A percentile compares a stretch with the other conserved stretches of the same genome.
These are phyloP conservation scores for Uloborus diversus DNA, from an alignment of 1,140 invertebrate genomes.

Conservation along the genomic window DNA sequence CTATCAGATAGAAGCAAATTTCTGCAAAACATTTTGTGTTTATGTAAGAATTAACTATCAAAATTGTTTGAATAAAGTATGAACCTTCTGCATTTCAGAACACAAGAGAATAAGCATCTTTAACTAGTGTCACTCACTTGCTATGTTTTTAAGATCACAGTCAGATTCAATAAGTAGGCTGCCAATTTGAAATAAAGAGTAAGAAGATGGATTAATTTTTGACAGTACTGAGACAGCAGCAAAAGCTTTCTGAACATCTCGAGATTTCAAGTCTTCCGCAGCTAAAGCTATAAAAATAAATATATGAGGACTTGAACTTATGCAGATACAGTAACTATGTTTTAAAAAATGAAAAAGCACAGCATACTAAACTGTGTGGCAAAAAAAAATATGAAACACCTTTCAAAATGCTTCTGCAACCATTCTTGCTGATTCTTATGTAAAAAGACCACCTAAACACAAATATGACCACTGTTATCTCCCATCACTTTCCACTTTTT, in stretches of 20 bases:
- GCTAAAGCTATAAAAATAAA: conserved; percentile 19
- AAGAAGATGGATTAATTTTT: conserved; percentile 39
- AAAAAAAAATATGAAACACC: neutral
- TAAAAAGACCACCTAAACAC: no score
- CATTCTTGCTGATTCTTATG: no score
- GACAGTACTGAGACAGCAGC: conserved; percentile 40
- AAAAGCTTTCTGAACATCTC: conserved; percentile 39
- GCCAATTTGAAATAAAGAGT: conserved; percentile 33
- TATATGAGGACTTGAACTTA: neutral
- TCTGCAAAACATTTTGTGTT: no score
- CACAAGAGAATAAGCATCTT: no score
- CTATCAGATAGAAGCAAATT: no score
- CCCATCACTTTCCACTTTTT: no score
- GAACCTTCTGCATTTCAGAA: no score
- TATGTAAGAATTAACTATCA: no score
- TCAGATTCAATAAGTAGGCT: conserved; percentile 23
- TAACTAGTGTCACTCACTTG: conserved; percentile 13
- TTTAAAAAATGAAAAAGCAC: neutral
- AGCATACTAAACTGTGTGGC: neutral
- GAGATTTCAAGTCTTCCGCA: conserved; percentile 42
- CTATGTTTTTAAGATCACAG: conserved; percentile 33
- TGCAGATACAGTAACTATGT: neutral
- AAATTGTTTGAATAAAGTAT: no score
- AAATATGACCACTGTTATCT: no score
- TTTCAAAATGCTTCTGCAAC: no score